A percentile compares a stretch with the other conserved stretches of the same genome.
phyloP scores from a whole-genome alignment of 2,888 invertebrate species.

The Sabatieria punctata region DNA sequence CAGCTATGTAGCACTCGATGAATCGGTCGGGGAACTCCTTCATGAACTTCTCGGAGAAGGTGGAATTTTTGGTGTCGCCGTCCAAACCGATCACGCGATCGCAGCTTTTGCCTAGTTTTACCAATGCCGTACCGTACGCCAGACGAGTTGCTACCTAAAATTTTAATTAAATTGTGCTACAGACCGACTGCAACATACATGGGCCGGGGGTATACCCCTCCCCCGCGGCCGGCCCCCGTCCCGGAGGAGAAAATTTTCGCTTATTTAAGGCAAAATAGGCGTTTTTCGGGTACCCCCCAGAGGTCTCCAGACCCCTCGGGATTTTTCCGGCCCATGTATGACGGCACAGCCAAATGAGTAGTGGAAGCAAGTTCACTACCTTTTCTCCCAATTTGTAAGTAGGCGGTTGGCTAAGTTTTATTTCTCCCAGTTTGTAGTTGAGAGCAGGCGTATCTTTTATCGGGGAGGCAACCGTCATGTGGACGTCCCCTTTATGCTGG shows the following conservation, averaged over 20 bases:
- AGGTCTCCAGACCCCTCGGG: too few species aligned
- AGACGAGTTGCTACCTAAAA: conserved; percentile 59
- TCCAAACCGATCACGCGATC: conserved; percentile 75
- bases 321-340: too few species aligned
- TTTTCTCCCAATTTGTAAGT: conserved; percentile 48
- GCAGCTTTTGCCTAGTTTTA: conserved; percentile 56
- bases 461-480: conserved; percentile 19
- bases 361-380: conserved; percentile 19
- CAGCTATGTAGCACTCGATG: conserved; percentile 96
- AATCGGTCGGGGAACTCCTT: conserved; percentile 51
- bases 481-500: background rate
- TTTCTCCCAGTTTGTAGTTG: conserved; percentile 32
- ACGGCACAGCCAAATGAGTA: background rate
- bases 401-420: conserved; percentile 60
- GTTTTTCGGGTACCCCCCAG: too few species aligned
- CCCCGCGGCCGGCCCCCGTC: too few species aligned
- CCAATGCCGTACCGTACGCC: conserved; percentile 83
- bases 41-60: conserved; percentile 78
- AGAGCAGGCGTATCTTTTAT: conserved; percentile 20
- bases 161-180: too few species aligned
- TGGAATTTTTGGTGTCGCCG: conserved; percentile 97
- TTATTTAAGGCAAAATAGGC: too few species aligned
- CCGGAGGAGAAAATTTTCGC: too few species aligned
- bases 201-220: too few species aligned
- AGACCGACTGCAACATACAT: too few species aligned